Evolutionary conservation across 1,140 invertebrate genomes (phyloP), one percentile per base, ranked within the genome.

Genomic region (Rhyacophila brunnea): DNA sequence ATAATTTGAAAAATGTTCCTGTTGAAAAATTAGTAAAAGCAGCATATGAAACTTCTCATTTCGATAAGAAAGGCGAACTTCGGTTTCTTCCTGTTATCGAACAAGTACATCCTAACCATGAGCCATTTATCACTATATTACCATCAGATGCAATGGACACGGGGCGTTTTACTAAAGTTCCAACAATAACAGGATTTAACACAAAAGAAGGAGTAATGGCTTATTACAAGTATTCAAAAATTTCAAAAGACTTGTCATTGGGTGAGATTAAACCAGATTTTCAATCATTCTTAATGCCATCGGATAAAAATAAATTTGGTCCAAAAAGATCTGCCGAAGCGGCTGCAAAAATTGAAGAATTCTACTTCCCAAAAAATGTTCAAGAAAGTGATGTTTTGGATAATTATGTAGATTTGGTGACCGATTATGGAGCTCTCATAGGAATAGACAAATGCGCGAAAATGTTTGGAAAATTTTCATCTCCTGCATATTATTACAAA

Each of bases 21-120:
- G 40, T 40, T 6, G 50, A 62, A 11, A 46, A 66, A 2, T 51
- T 71, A n/a, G 64, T 70, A 0, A 65, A 69, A n/a, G 67, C 67
- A 6, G 58, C 69, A n/a, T n/a, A n/a, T 0, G 52, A 61, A 1
- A 68, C 66, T 20, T 69, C 70, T 2, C 1, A 13, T 46, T 49
- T 70, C 0, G 63, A 47, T 0, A 59, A 68, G 0, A 70, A 65
- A 11, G 7, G 17, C 15, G 17, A 18, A 2, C 17, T 44, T 1
- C 5, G n/a, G 13, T 63, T 58, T 44, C n/a, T 13, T 51, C 55
- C 56, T 14, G 10, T 4, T 6, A 62, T 48, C 19, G 62, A 49
- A 66, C 53, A 50, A 36, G 69, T 0, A n/a, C 20, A 42, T 32
- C n/a, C 46, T 4, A 44, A 55, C 9, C 50, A 48, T 19, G 49